Conservation (phyloP, 2,797 vertebrate species). For the Lycodopsis pacificus region DNA sequence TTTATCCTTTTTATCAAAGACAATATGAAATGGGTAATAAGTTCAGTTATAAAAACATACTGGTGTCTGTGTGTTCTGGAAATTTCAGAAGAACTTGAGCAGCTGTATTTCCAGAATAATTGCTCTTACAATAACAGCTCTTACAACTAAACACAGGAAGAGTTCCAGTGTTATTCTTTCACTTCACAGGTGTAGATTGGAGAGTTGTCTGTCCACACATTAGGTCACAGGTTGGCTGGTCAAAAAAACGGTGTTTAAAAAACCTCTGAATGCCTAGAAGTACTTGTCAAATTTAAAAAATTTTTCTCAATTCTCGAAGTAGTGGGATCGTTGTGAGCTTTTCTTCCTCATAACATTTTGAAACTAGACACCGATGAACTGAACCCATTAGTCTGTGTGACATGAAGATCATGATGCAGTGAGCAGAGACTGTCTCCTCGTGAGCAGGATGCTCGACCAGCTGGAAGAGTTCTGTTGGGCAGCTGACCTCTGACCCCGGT, state of each 20-base stretch:
- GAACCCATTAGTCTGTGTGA: not conserved
- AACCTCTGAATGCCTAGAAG: not conserved
- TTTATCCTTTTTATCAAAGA: not conserved
- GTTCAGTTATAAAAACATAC: not conserved
- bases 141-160: not conserved
- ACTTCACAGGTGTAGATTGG: not conserved
- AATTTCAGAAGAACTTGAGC: not conserved
- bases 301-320: not conserved
- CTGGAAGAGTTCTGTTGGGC: conserved; percentile 13
- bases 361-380: not conserved
- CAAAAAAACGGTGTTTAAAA: no score
- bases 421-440: not conserved
- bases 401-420: not conserved
- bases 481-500: conserved; percentile 49
- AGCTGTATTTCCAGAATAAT: not conserved
- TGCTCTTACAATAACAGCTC: not conserved
- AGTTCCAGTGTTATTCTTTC: not conserved
- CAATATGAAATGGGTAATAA: not conserved
- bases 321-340: not conserved
- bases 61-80: not conserved
- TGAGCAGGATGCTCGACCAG: not conserved
- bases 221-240: not conserved
- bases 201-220: not conserved
- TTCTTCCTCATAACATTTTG: not conserved
- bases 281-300: not conserved